phyloP scores from a whole-genome alignment of 2,797 vertebrate species.

The Perodicticus potto region DNA sequence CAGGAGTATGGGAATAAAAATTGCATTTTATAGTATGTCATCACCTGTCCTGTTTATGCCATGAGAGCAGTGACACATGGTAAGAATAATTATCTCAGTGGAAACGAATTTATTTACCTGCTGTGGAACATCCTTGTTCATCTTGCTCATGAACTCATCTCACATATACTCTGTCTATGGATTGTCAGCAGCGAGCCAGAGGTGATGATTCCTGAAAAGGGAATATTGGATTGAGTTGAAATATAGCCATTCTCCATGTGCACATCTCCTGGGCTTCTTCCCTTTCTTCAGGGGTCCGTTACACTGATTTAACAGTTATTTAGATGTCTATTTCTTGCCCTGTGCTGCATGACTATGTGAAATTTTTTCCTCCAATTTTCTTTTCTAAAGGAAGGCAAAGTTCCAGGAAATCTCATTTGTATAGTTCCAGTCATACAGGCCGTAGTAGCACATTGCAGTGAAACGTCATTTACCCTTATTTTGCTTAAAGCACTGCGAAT shows the following conservation, averaged over 20 bases:
- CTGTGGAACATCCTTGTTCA: slow-evolving; percentile 77
- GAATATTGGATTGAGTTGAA: slow-evolving; percentile 78
- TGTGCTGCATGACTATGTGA: slow-evolving; percentile 45
- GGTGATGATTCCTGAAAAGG: slow-evolving; percentile 74
- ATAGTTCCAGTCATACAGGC: neutral
- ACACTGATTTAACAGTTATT: slow-evolving; percentile 47
- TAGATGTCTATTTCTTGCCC: slow-evolving; percentile 65
- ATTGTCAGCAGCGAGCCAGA: slow-evolving; percentile 79
- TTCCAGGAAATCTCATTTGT: slow-evolving; percentile 49
- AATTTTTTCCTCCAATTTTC: slow-evolving; percentile 52
- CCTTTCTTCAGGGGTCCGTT: slow-evolving; percentile 50
- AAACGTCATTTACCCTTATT: slow-evolving; percentile 37
- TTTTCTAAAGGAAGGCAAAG: slow-evolving; percentile 71
- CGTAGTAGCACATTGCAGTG: neutral
- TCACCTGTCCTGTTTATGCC: slow-evolving; percentile 84
- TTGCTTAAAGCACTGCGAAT: neutral
- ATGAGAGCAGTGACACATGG: slow-evolving; percentile 79
- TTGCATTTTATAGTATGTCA: slow-evolving; percentile 85
- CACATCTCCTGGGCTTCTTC: slow-evolving; percentile 35
- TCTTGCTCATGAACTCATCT: slow-evolving; percentile 80
- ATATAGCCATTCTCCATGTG: slow-evolving; percentile 66
- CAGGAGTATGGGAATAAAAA: slow-evolving; percentile 84
- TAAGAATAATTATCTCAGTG: slow-evolving; percentile 86
- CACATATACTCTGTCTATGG: slow-evolving; percentile 58
- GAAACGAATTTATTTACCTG: slow-evolving; percentile 87